Conservation (phyloP, 2,888 invertebrate species). For the Macrophya annulata region DNA sequence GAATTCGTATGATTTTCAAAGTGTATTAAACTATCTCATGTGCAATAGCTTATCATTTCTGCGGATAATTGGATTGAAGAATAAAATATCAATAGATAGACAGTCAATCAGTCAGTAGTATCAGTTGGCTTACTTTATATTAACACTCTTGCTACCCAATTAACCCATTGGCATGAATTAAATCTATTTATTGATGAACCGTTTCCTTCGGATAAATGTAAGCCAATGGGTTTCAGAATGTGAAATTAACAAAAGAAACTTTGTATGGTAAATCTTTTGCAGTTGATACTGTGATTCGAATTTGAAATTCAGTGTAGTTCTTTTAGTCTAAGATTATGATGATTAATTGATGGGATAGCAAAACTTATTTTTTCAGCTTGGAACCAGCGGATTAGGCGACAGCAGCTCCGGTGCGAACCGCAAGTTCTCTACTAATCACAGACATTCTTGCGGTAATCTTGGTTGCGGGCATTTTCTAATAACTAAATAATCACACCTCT, state of each 20-base stretch:
- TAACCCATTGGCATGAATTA: conserved; percentile 3
- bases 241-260: background rate
- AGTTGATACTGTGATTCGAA: background rate
- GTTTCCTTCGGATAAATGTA: background rate
- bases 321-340: background rate
- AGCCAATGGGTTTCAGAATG: background rate
- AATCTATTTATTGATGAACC: background rate
- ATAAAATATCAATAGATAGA: background rate
- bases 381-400: conserved; percentile 78
- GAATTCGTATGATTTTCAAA: background rate
- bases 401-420: conserved; percentile 80
- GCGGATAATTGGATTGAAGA: background rate
- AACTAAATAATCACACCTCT: conserved; percentile 75
- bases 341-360: background rate
- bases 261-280: background rate
- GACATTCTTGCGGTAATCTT: conserved; percentile 80
- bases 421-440: conserved; percentile 80
- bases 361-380: conserved; percentile 72
- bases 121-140: conserved; percentile 11
- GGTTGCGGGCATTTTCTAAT: conserved; percentile 77
- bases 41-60: background rate
- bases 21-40: background rate
- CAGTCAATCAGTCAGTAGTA: background rate
- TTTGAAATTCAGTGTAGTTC: background rate
- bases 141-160: background rate